A percentile compares a stretch with the other conserved stretches of the same genome.
Evolutionary conservation across 2,888 invertebrate genomes (phyloP).

Genomic region (Nasonovia ribisnigri): DNA sequence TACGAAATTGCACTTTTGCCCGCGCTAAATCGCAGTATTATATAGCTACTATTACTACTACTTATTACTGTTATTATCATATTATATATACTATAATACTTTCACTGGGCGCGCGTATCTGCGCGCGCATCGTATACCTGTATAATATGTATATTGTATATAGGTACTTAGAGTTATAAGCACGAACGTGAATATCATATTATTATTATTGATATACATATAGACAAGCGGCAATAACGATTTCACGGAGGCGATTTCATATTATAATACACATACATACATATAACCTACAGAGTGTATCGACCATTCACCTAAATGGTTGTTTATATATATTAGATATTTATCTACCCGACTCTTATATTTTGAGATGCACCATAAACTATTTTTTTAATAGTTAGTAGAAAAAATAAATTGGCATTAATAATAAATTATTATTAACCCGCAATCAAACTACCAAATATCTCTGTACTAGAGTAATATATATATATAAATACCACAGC

Average conservation of each 20-base stretch:
- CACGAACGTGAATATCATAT: background rate
- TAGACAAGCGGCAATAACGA: background rate
- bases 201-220: background rate
- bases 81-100: constrained; percentile 9
- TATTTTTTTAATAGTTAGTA: background rate
- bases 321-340: background rate
- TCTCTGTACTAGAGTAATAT: background rate
- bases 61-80: constrained; percentile 5
- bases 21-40: background rate
- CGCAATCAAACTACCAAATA: background rate
- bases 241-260: constrained; percentile 5
- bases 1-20: background rate
- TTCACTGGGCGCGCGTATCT: constrained; percentile 5
- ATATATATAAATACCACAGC: background rate
- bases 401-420: background rate
- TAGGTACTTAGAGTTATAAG: background rate
- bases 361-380: background rate
- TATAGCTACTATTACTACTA: background rate
- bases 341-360: background rate
- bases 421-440: background rate
- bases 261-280: background rate
- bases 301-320: background rate
- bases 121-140: background rate
- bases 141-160: background rate
- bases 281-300: background rate